Conservation (phyloP, 2,797 vertebrate species). For the Peromyscus nudipes region DNA sequence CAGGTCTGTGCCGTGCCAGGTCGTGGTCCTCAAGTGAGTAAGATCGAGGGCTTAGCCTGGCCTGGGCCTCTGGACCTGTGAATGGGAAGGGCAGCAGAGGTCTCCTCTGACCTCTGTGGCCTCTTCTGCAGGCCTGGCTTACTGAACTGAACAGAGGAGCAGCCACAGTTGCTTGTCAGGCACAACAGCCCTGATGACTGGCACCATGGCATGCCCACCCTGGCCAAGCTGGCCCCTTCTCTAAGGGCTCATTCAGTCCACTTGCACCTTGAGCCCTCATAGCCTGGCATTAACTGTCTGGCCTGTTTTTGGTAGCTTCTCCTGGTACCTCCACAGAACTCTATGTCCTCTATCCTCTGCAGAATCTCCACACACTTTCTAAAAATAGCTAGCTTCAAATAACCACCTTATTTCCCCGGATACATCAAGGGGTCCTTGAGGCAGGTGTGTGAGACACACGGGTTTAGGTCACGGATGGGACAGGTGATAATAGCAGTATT, state of each 20-base stretch:
- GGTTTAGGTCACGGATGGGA: background rate
- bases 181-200: background rate
- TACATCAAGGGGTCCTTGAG: background rate
- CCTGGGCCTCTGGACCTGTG: background rate
- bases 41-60: background rate
- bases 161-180: background rate
- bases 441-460: rapidly evolving
- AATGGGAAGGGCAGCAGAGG: background rate
- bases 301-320: slow-evolving; percentile 39
- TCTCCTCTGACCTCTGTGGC: background rate
- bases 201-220: background rate
- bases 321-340: background rate
- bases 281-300: background rate
- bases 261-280: background rate
- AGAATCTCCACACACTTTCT: background rate
- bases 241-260: background rate
- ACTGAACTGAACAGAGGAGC: background rate
- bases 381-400: background rate
- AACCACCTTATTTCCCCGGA: background rate
- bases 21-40: background rate
- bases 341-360: background rate
- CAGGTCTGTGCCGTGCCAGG: rapidly evolving
- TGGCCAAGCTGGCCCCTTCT: background rate
- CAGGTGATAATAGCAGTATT: background rate
- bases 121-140: background rate